Conservation (phyloP, 2,888 invertebrate genomes). For the Drosophila paracracens region DNA sequence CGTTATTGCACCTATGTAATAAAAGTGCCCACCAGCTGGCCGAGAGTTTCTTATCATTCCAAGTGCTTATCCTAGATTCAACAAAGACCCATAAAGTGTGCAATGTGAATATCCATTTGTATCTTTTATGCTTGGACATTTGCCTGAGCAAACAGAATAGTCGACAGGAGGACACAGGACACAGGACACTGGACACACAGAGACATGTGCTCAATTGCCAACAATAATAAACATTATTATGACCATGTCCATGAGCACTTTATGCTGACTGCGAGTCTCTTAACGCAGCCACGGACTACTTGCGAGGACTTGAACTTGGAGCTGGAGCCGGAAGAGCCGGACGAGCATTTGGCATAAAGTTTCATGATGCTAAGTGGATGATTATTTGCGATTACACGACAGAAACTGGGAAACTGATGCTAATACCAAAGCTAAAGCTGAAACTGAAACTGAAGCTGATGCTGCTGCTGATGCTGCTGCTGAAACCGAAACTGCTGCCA, state of each 20-base stretch:
- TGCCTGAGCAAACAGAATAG: constrained; percentile 36
- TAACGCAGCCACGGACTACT: constrained; percentile 36
- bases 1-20: background rate
- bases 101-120: constrained; percentile 43
- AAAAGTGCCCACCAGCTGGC: background rate
- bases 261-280: constrained; percentile 60
- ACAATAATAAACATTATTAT: constrained; percentile 76
- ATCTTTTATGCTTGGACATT: constrained; percentile 42
- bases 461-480: too few species aligned
- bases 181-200: constrained; percentile 20
- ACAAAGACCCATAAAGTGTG: constrained; percentile 1
- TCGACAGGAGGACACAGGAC: background rate
- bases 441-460: too few species aligned
- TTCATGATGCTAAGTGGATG: constrained; percentile 78
- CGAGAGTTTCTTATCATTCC: background rate
- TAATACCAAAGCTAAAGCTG: constrained; percentile 1
- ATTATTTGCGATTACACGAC: constrained; percentile 79
- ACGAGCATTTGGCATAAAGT: constrained; percentile 69
- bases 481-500: background rate
- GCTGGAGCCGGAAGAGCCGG: constrained; percentile 17
- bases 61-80: constrained; percentile 3
- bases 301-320: background rate
- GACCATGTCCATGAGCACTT: constrained; percentile 60
- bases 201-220: constrained; percentile 54
- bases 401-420: constrained; percentile 31